A percentile compares a stretch with the other conserved stretches of the same genome.
phyloP scores from a whole-genome alignment of 2,113 vertebrate species.

The Narcine bancroftii region DNA sequence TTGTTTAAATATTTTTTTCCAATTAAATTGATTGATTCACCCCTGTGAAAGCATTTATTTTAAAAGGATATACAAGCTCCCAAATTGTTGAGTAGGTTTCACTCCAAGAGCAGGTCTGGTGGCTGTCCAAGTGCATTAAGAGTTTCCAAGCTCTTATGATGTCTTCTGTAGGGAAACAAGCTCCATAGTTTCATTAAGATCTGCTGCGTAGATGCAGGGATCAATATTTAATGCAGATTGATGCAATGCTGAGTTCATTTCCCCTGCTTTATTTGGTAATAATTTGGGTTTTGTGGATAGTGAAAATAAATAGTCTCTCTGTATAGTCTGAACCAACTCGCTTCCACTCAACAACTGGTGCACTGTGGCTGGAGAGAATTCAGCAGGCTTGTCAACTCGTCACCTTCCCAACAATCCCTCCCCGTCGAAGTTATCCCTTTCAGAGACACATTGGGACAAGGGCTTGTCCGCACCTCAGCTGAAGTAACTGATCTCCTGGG shows the following conservation, averaged over 20 bases:
- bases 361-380: not conserved
- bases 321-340: not conserved
- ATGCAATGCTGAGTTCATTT: not conserved
- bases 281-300: not conserved
- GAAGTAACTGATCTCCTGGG: not conserved
- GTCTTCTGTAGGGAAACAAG: not conserved
- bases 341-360: not conserved
- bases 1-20: not conserved
- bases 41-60: not conserved
- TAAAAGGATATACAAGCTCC: not conserved
- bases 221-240: not conserved
- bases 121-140: not conserved
- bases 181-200: not conserved
- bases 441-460: not conserved
- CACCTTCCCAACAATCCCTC: not conserved
- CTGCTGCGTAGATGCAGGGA: not conserved
- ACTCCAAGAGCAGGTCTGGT: conserved; percentile 3
- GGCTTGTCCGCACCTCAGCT: not conserved
- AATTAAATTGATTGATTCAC: not conserved
- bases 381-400: not conserved
- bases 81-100: not conserved
- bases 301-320: not conserved
- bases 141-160: not conserved
- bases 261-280: not conserved
- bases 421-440: not conserved